Conservation (phyloP, 2,797 vertebrate genomes). For the Aeoliscus strigatus region DNA sequence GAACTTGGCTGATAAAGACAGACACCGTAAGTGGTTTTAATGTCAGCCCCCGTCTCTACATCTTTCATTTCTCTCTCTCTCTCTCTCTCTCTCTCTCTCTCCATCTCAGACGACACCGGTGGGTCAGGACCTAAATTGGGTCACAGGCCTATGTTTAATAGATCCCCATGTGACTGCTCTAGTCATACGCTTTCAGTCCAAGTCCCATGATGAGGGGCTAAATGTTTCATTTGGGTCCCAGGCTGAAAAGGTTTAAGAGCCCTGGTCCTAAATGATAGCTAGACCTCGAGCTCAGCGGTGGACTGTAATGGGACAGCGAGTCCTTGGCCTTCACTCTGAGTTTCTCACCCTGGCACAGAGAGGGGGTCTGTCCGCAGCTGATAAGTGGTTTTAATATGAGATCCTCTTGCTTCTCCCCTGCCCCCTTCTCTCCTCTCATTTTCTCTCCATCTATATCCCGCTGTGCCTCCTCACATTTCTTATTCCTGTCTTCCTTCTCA, state of each 20-base stretch:
- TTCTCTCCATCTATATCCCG: too few species aligned
- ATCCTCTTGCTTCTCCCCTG: slow-evolving; percentile 33
- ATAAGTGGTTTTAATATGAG: slow-evolving; percentile 72
- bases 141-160: slow-evolving; percentile 65
- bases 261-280: slow-evolving; percentile 63
- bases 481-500: slow-evolving; percentile 14
- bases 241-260: slow-evolving; percentile 61
- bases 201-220: slow-evolving; percentile 55
- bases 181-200: slow-evolving; percentile 47
- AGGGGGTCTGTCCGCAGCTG: slow-evolving; percentile 61
- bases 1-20: slow-evolving; percentile 40
- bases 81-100: too few species aligned
- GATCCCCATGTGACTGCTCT: slow-evolving; percentile 47
- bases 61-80: not conserved
- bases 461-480: slow-evolving; percentile 20
- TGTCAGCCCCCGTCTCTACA: slow-evolving; percentile 27
- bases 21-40: slow-evolving; percentile 45
- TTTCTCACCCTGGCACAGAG: slow-evolving; percentile 49
- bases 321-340: slow-evolving; percentile 60
- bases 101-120: slow-evolving; percentile 23
- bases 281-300: slow-evolving; percentile 48
- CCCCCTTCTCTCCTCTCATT: slow-evolving; percentile 25
- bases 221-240: slow-evolving; percentile 65
- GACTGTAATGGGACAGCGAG: slow-evolving; percentile 47
- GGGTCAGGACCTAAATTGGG: slow-evolving; percentile 65